Base-by-base conservation (phyloP, 2,888 invertebrate genomes). In the Tineola bisselliella region DNA sequence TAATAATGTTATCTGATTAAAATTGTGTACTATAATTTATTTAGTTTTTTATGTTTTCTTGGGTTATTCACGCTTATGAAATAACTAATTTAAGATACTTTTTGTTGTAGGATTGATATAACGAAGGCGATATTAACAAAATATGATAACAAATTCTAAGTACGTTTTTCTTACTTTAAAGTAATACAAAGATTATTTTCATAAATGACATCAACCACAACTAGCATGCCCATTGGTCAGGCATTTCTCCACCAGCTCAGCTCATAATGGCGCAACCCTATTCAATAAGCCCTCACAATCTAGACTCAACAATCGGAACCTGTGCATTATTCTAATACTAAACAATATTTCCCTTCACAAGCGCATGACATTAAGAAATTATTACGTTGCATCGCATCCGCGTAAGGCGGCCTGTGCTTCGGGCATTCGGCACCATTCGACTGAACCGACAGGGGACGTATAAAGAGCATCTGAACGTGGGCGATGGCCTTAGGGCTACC, bases 351-450 rank as follows among this genome's bases (percentile, higher is more conserved):
- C 82, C 78, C 76, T 78, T 79, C 77, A 73, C 61, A 71, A 81
- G 78, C 77, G 79, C 82, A 83, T 86, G 86, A 80, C 84, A 84
- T 87, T 84, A 81, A 81, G 84, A 84, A 87, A 87, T 84, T 84
- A 83, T 84, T 84, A 83, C 84, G 83, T 86, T 79, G 81, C 65
- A 74, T 72, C 69, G 76, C 79, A 83, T 84, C 83, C 84, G 84
- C 79, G 81, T 81, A 83, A 81, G 81, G 75, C 59, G 57, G 57
- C 25, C 48, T 18, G 44, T 25, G 43, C 59, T 61, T 25, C 52
- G 60, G 48, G 52, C 31, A 30, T 18, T 33, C 58, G 19, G 44
- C 48, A 38, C 54, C 54, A 31, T 52, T 48, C 38, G 17, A 11
- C 54, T 54, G 10, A 25, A 25, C 54, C 54, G 54, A 54, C 54